A percentile compares a stretch with the other conserved stretches of the same genome.
Conservation (phyloP, 2,888 invertebrate genomes). For the Erebia aethiops region DNA sequence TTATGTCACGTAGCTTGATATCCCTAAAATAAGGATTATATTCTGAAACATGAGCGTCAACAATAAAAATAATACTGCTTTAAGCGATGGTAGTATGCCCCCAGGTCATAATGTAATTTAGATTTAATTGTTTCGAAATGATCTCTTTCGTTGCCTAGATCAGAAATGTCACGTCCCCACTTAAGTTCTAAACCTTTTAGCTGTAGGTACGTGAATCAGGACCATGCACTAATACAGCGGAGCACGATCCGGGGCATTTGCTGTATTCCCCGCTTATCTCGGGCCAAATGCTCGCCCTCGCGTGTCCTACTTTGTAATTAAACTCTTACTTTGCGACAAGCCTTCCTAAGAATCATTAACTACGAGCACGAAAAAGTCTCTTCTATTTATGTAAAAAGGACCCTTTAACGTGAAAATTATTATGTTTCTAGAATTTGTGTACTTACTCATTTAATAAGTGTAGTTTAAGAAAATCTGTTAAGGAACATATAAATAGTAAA, state of each 20-base stretch:
- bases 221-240: slow-evolving; percentile 14
- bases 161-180: slow-evolving; percentile 8
- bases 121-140: neutral
- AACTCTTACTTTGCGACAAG: slow-evolving; percentile 32
- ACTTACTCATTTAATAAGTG: neutral
- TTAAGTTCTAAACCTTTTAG: slow-evolving; percentile 21
- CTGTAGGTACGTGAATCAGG: slow-evolving; percentile 6
- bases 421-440: slow-evolving; percentile 1
- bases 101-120: no score
- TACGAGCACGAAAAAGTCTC: slow-evolving; percentile 20
- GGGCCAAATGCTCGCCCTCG: slow-evolving; percentile 26
- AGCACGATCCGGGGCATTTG: slow-evolving; percentile 24
- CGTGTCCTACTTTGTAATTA: slow-evolving; percentile 35
- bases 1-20: no score
- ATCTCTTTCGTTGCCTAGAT: neutral
- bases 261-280: slow-evolving; percentile 27
- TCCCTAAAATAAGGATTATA: no score
- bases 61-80: no score
- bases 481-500: no score
- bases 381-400: neutral
- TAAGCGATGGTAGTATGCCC: no score
- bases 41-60: no score
- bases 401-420: slow-evolving; percentile 6
- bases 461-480: neutral
- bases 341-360: slow-evolving; percentile 27